A percentile compares a stretch with the other conserved stretches of the same genome.
Conservation (phyloP, 2,888 invertebrate species). For the Alloplasta piceator region DNA sequence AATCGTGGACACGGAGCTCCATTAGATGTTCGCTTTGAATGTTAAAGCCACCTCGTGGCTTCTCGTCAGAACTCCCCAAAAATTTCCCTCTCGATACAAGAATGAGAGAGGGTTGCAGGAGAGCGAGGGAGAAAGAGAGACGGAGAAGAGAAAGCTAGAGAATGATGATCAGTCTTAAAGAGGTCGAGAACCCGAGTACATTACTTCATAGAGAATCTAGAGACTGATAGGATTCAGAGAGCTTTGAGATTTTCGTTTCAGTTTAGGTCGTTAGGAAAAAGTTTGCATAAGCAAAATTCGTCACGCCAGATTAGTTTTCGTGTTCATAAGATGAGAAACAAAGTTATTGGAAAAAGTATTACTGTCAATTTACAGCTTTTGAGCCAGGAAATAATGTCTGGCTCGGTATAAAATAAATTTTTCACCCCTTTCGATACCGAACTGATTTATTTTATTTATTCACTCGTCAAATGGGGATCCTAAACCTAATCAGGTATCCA, state of each 20-base stretch:
- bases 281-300: slow-evolving; percentile 16
- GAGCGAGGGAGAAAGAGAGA: slow-evolving; percentile 12
- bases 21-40: slow-evolving; percentile 65
- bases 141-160: slow-evolving; percentile 39
- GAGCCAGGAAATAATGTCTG: too few relatives aligned
- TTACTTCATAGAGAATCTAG: slow-evolving; percentile 30
- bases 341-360: too few relatives aligned
- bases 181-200: slow-evolving; percentile 14
- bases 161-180: slow-evolving; percentile 51
- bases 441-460: neutral
- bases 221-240: neutral
- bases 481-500: too few relatives aligned
- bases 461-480: too few relatives aligned
- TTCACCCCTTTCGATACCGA: neutral
- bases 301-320: slow-evolving; percentile 28
- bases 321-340: too few relatives aligned
- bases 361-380: too few relatives aligned
- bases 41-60: slow-evolving; percentile 66
- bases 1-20: slow-evolving; percentile 69
- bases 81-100: slow-evolving; percentile 65
- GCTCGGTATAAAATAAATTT: neutral
- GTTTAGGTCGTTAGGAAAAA: slow-evolving; percentile 33
- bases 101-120: slow-evolving; percentile 15
- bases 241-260: slow-evolving; percentile 13
- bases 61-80: slow-evolving; percentile 65